A percentile compares a stretch with the other conserved stretches of the same genome.
Conservation (phyloP, 2,797 vertebrate species). For the Oceanodroma leucorhoa region DNA sequence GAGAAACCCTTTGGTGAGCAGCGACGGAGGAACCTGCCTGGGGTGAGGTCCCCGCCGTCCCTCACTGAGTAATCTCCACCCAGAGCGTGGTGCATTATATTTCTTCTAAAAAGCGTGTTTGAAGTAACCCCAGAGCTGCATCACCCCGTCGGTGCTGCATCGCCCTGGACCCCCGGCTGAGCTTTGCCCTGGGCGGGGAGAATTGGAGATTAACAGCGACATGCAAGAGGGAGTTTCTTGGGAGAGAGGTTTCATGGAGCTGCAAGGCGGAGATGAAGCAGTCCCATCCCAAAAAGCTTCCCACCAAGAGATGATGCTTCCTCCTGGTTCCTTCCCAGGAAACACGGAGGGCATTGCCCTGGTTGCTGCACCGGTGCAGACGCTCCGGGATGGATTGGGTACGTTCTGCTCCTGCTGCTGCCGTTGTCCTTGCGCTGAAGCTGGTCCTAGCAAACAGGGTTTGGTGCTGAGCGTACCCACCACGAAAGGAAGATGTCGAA, state of each 20-base stretch:
- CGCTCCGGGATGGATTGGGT: rapidly evolving
- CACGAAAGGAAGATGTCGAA: neutral
- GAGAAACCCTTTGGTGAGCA: neutral
- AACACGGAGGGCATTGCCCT: rapidly evolving
- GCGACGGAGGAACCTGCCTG: neutral
- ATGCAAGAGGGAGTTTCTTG: neutral
- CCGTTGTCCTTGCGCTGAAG: neutral
- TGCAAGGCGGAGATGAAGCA: neutral
- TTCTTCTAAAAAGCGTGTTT: neutral
- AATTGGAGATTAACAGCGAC: neutral
- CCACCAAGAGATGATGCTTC: neutral
- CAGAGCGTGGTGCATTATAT: no score
- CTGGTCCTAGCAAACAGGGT: neutral
- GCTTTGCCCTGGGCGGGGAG: neutral
- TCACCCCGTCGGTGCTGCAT: neutral
- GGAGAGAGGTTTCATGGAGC: neutral
- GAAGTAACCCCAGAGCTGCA: neutral
- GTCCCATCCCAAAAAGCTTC: neutral
- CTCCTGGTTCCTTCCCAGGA: neutral
- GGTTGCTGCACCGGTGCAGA: neutral
- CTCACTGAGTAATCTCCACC: neutral
- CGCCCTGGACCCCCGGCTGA: no score
- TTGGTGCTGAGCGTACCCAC: rapidly evolving
- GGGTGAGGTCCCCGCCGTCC: rapidly evolving
- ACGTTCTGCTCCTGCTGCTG: neutral